These are phyloP conservation scores for Ctenopoma kingsleyae DNA, from an alignment of 2,797 vertebrate species.

Conservation along the genomic window DNA sequence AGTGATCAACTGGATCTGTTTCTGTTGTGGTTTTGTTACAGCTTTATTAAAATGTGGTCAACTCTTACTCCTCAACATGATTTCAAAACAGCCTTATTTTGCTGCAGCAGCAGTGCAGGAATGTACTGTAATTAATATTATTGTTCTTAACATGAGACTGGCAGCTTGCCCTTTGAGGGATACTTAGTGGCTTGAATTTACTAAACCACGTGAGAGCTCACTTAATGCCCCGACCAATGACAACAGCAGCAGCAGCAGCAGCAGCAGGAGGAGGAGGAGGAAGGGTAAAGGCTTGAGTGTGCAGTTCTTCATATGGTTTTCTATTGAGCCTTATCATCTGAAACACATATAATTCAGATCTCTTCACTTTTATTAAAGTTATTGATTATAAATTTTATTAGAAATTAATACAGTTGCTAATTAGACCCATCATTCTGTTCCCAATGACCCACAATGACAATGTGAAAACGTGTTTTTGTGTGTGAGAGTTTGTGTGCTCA, in stretches of 20 bases:
- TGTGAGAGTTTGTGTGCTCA: constrained; percentile 49
- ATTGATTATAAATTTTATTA: no score
- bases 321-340: constrained; percentile 9
- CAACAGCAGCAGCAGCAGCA: constrained; percentile 27
- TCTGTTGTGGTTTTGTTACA: neutral
- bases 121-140: constrained; percentile 61
- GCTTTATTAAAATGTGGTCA: neutral
- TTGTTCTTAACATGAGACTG: constrained; percentile 66
- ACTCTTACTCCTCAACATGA: neutral
- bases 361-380: no score
- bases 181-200: constrained; percentile 69
- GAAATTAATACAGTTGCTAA: no score
- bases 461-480: constrained; percentile 2
- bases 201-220: constrained; percentile 64
- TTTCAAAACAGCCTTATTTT: constrained; percentile 27
- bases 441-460: no score
- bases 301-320: constrained; percentile 45
- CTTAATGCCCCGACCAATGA: constrained; percentile 65
- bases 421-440: no score
- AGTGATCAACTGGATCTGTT: neutral
- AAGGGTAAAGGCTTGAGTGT: constrained; percentile 48
- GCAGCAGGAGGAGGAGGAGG: constrained; percentile 31
- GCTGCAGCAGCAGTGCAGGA: constrained; percentile 63
- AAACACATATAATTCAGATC: no score
- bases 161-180: constrained; percentile 60